A percentile compares a stretch with the other conserved stretches of the same genome.
Conservation (phyloP, 2,797 vertebrate genomes). For the Nyctibius grandis region DNA sequence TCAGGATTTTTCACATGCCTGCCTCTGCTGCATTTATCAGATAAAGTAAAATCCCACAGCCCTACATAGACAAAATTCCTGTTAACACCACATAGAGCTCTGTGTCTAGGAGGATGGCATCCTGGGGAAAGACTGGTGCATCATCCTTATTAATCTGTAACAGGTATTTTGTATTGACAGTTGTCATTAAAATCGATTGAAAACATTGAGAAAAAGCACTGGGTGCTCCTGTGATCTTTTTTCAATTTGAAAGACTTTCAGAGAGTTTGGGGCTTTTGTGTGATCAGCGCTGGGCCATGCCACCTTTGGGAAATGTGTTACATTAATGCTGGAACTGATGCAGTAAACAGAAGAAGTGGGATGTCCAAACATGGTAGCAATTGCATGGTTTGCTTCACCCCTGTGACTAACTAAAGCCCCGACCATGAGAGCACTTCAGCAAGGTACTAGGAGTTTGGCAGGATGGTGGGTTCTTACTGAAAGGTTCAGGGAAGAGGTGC, state of each 20-base stretch:
- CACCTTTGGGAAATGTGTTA: neutral
- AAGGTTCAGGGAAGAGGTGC: neutral
- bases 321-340: neutral
- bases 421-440: neutral
- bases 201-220: neutral
- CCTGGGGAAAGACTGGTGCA: neutral
- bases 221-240: neutral
- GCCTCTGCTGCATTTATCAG: neutral
- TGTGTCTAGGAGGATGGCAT: neutral
- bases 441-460: neutral
- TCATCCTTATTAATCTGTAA: neutral
- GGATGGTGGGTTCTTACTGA: accelerated
- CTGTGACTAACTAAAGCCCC: neutral
- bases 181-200: neutral
- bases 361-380: neutral
- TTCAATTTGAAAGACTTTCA: neutral
- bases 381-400: neutral
- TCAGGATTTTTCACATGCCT: neutral
- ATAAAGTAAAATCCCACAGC: neutral
- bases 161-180: neutral
- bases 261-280: neutral
- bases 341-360: neutral
- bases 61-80: neutral
- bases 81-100: neutral
- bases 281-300: neutral